phyloP scores from a whole-genome alignment of 2,797 vertebrate species.

The Syncerus caffer region DNA sequence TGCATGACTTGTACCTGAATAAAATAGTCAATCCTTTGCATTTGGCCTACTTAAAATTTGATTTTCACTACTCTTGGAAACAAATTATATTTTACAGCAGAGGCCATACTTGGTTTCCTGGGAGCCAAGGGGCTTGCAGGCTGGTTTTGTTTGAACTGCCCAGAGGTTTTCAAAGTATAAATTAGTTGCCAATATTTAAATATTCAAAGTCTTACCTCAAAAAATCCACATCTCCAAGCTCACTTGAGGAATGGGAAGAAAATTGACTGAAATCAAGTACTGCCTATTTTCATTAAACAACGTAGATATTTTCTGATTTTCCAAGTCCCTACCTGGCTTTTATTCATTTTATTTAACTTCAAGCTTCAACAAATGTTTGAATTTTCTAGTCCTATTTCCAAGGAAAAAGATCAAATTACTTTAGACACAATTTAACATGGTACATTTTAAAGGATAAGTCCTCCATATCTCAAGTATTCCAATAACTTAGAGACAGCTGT shows the following conservation, averaged over 20 bases:
- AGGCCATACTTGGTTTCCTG: neutral
- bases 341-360: constrained; percentile 11
- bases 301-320: neutral
- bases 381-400: constrained; percentile 27
- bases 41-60: constrained; percentile 44
- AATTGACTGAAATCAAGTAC: neutral
- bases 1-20: neutral
- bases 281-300: neutral
- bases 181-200: neutral
- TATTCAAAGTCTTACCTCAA: constrained; percentile 37
- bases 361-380: constrained; percentile 27
- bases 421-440: neutral
- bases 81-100: constrained; percentile 29
- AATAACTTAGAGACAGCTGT: neutral
- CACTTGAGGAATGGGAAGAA: neutral
- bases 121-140: neutral
- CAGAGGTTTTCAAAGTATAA: constrained; percentile 24
- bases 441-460: neutral
- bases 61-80: neutral
- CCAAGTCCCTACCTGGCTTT: neutral
- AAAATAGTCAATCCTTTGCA: neutral
- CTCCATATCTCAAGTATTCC: neutral
- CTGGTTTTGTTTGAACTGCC: neutral
- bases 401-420: neutral
- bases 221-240: constrained; percentile 3